Evolutionary conservation across 2,888 invertebrate species (phyloP).

Genomic region (Macroteleia sp.): DNA sequence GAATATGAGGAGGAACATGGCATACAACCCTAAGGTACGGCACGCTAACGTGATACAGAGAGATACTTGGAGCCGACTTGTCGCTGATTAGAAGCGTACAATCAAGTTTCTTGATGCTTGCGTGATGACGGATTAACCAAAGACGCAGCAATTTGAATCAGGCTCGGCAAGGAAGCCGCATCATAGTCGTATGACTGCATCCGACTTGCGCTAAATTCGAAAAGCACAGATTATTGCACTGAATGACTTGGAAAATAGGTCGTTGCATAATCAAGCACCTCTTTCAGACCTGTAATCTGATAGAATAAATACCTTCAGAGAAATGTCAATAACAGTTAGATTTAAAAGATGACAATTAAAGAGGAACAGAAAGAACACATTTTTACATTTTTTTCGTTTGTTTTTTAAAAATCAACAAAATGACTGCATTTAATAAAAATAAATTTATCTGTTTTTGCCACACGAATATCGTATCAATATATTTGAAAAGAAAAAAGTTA

Average conservation of each 20-base stretch:
- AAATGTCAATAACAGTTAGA: slow-evolving; percentile 22
- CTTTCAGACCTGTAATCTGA: slow-evolving; percentile 33
- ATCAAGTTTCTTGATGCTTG: slow-evolving; percentile 76
- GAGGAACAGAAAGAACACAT: too few species aligned
- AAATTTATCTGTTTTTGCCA: too few species aligned
- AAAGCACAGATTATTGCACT: slow-evolving; percentile 51
- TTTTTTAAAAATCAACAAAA: too few species aligned
- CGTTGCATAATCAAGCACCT: slow-evolving; percentile 46
- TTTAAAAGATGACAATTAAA: not conserved
- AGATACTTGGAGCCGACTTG: slow-evolving; percentile 78
- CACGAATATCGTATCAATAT: too few species aligned
- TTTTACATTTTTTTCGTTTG: too few species aligned
- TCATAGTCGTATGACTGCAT: slow-evolving; percentile 50
- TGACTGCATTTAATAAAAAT: too few species aligned
- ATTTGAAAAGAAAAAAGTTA: too few species aligned
- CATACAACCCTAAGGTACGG: slow-evolving; percentile 33
- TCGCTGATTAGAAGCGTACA: slow-evolving; percentile 82
- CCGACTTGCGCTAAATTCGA: slow-evolving; percentile 48
- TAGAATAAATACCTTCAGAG: slow-evolving; percentile 29
- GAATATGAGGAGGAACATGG: too few species aligned
- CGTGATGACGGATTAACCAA: slow-evolving; percentile 75
- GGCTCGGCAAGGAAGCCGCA: slow-evolving; percentile 46
- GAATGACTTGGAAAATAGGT: slow-evolving; percentile 54
- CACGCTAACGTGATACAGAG: slow-evolving; percentile 76
- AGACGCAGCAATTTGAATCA: slow-evolving; percentile 63